phyloP scores from a whole-genome alignment of 2,113 vertebrate genomes.

The Tyrannus savana region DNA sequence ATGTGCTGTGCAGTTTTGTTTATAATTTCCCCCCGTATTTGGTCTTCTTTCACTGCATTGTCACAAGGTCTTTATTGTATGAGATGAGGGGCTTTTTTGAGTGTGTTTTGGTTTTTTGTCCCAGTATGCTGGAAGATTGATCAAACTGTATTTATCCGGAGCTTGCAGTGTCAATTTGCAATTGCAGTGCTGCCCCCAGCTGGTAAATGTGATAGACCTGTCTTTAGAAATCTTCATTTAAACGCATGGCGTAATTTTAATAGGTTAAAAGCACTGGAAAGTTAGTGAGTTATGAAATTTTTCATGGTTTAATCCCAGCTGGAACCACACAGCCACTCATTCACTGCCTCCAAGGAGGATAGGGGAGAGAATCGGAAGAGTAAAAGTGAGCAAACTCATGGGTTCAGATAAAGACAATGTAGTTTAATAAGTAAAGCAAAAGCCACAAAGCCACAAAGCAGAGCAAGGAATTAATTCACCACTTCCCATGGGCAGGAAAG shows the following conservation, averaged over 20 bases:
- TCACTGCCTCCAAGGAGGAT: neutral
- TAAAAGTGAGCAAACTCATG: neutral
- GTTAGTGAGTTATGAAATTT: neutral
- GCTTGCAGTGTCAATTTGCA: neutral
- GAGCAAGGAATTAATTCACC: neutral
- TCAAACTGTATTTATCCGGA: neutral
- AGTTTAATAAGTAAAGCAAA: neutral
- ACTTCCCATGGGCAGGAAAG: neutral
- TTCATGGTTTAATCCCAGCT: neutral
- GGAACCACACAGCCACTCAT: neutral
- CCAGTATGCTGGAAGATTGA: neutral
- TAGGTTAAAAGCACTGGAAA: neutral
- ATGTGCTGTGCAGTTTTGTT: neutral
- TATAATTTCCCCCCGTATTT: neutral
- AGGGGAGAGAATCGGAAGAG: neutral
- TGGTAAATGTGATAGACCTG: conserved; percentile 37
- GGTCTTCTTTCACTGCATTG: neutral
- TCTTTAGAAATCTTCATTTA: neutral
- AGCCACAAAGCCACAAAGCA: neutral
- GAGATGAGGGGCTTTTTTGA: neutral
- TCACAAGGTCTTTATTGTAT: neutral
- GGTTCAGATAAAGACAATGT: neutral
- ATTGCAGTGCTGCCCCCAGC: conserved; percentile 79
- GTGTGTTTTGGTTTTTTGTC: neutral
- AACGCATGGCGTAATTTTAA: neutral